Evolutionary conservation across 2,888 invertebrate genomes (phyloP).

Genomic region (Acleris emargana): DNA sequence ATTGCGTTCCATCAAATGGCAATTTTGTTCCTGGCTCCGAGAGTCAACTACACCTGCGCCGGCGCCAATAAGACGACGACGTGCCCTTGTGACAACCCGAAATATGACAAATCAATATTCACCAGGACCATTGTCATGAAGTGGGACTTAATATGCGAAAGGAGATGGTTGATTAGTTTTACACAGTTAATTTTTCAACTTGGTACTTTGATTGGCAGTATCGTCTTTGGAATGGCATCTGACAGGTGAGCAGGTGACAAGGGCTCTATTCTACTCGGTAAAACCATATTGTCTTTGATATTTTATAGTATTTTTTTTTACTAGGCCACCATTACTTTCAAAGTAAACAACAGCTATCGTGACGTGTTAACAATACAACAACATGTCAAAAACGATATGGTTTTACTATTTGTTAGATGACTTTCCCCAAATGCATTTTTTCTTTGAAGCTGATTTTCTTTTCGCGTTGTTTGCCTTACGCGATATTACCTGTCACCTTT

Average conservation of each 20-base stretch:
- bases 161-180: slow-evolving; percentile 85
- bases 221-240: not conserved
- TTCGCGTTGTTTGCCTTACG: too few species aligned
- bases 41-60: slow-evolving; percentile 57
- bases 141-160: slow-evolving; percentile 90
- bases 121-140: slow-evolving; percentile 87
- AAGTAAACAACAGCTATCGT: too few species aligned
- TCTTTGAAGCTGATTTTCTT: too few species aligned
- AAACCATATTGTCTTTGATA: too few species aligned
- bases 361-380: too few species aligned
- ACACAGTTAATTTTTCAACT: slow-evolving; percentile 90
- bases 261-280: too few species aligned
- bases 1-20: slow-evolving; percentile 80
- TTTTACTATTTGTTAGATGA: too few species aligned
- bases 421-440: too few species aligned
- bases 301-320: too few species aligned
- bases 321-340: too few species aligned
- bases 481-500: too few species aligned
- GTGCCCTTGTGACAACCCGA: slow-evolving; percentile 83
- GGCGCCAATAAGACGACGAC: slow-evolving; percentile 48
- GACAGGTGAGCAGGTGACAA: not conserved
- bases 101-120: slow-evolving; percentile 86
- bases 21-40: slow-evolving; percentile 77
- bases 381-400: too few species aligned
- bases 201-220: slow-evolving; percentile 50